Evolutionary conservation across 1,140 invertebrate genomes (phyloP).

Genomic region (Cydia pomonella): DNA sequence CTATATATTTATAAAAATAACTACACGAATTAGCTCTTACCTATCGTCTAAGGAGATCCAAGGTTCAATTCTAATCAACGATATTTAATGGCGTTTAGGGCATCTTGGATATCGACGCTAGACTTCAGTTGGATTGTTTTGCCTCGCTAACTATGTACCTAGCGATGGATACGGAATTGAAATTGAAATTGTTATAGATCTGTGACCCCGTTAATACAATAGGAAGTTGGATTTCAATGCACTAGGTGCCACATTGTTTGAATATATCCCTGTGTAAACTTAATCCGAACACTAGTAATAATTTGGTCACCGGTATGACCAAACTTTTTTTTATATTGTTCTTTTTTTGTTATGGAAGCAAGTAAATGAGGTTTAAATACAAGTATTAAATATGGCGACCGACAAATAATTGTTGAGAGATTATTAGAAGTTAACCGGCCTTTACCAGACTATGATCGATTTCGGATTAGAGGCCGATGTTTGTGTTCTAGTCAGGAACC

Average conservation of each 20-base stretch:
- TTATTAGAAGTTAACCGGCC: not conserved
- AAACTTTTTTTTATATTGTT: no score
- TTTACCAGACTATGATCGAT: slow-evolving; percentile 9
- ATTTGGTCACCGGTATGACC: no score
- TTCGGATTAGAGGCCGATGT: not conserved
- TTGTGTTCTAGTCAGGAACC: slow-evolving; percentile 26
- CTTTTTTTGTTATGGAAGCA: no score
- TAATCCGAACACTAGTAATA: not conserved
- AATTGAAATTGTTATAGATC: slow-evolving; percentile 15
- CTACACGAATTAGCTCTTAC: not conserved
- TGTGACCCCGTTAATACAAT: not conserved
- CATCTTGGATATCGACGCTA: not conserved
- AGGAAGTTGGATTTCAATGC: not conserved
- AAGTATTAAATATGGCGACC: not conserved
- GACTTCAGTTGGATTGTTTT: not conserved
- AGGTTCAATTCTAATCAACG: not conserved
- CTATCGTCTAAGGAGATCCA: not conserved
- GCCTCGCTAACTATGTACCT: not conserved
- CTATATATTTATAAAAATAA: not conserved
- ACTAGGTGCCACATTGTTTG: not conserved
- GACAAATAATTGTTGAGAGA: not conserved
- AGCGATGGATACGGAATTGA: not conserved
- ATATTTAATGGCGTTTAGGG: not conserved
- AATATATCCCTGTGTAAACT: not conserved
- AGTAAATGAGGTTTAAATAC: no score